Evolutionary conservation across 2,888 invertebrate species (phyloP).

Genomic region (Boloria euphrosyne): DNA sequence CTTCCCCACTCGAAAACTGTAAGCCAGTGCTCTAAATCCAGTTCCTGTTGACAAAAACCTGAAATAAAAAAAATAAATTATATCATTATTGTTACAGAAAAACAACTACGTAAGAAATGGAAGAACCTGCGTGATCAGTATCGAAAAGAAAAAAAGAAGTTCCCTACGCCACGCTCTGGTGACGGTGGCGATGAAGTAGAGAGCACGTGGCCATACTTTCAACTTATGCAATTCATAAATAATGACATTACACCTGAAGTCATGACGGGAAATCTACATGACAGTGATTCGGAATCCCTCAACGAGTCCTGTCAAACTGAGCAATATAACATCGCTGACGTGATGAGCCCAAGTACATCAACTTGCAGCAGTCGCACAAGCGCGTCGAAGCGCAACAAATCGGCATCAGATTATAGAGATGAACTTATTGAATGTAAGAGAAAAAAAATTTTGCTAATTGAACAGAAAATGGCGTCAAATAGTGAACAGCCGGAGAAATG

Average conservation of each 20-base stretch:
- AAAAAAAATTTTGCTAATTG: too few species aligned
- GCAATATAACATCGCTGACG: too few species aligned
- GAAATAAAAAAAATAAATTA: slow-evolving; percentile 18
- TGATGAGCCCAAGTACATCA: too few species aligned
- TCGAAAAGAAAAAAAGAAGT: slow-evolving; percentile 42
- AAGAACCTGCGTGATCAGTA: slow-evolving; percentile 41
- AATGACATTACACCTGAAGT: slow-evolving; percentile 34
- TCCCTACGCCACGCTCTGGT: slow-evolving; percentile 39
- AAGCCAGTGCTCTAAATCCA: slow-evolving; percentile 37
- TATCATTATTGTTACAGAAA: slow-evolving; percentile 30
- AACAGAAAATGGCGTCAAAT: too few species aligned
- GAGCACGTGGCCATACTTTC: slow-evolving; percentile 39
- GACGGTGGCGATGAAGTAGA: slow-evolving; percentile 38
- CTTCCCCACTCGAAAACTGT: slow-evolving; percentile 37
- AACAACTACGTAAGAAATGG: slow-evolving; percentile 41
- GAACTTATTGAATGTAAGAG: too few species aligned
- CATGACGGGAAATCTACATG: slow-evolving; percentile 24
- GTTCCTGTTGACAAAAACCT: slow-evolving; percentile 38
- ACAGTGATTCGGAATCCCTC: too few species aligned
- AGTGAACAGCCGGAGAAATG: too few species aligned
- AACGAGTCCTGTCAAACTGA: too few species aligned
- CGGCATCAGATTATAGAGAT: too few species aligned
- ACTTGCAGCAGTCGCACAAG: neutral
- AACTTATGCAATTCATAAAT: slow-evolving; percentile 31
- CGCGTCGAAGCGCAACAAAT: slow-evolving; percentile 17